Base-by-base conservation (phyloP, 1,140 invertebrate genomes). In the Leptopilina clavipes region DNA sequence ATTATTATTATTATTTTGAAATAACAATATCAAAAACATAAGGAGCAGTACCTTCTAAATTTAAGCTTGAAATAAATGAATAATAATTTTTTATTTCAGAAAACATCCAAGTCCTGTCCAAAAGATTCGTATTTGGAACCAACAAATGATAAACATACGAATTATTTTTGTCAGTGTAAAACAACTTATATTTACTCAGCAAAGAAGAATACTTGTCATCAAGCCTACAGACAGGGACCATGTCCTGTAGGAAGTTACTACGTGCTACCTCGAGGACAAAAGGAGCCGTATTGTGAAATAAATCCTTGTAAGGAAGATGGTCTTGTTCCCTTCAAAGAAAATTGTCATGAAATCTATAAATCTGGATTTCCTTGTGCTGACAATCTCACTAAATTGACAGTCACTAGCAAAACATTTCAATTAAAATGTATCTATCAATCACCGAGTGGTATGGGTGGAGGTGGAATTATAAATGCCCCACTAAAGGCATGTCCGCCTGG, bases 91-190 rank as follows among this genome's bases (percentile, higher is more conserved):
- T 44, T 9, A 3, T 44, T 44, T 9, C 43, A 44, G 43, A 44
- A 88, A 72, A 86, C 91, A 45, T 92, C 93, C 14, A 87, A 88
- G 0, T 86, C 82, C 77, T 95, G 94, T 83, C 89, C 91, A 14
- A 86, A 91, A 65, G 92, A 93, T 80, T 93, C 94, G 86, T 79
- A 93, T 11, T 89, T 92, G 1, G 94, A 94, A 84, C 93, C 93
- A 0, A 93, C 93, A 3, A 91, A 93, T 79, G 78, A 81, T 8
- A 91, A 92, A 71, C 88, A 87, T 73, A 91, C 91, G 48, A 90
- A 92, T 79, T 94, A 93, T 92, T 92, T 93, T 22, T 95, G 94
- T 76, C 94, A 95, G 76, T 95, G 94, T 83, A 91, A 89, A 74
- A 90, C 92, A 77, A 92, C 89, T 73, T 92, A 91, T 78, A 70